A percentile compares a stretch with the other conserved stretches of the same genome.
phyloP scores from a whole-genome alignment of 2,888 invertebrate species.

The Phragmatobia fuliginosa region DNA sequence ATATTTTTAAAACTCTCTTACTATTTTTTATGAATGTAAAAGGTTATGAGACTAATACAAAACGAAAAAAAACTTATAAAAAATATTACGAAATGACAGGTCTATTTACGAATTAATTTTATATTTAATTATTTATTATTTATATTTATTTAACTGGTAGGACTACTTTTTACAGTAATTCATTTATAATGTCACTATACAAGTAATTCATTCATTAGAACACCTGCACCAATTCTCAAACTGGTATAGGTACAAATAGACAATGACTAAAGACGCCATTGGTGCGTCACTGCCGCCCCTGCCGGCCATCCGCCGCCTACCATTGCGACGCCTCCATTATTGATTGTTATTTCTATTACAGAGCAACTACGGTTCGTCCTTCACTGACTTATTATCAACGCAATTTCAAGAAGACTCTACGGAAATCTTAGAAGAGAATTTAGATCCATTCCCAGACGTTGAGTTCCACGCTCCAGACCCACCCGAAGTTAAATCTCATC shows the following conservation, averaged over 20 bases:
- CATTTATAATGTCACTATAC: conserved; percentile 8
- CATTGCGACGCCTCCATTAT: conserved; percentile 75
- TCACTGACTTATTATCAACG: conserved; percentile 91
- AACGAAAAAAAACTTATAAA: neutral
- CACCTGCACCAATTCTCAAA: conserved; percentile 62
- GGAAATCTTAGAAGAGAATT: conserved; percentile 90
- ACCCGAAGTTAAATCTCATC: conserved; percentile 77
- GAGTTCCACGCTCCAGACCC: conserved; percentile 83
- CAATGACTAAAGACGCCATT: conserved; percentile 67
- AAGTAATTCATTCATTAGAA: conserved; percentile 52
- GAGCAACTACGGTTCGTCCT: conserved; percentile 93
- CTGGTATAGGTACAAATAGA: conserved; percentile 47
- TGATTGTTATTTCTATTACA: conserved; percentile 84
- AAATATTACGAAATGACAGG: neutral
- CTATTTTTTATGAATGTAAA: neutral
- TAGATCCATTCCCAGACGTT: conserved; percentile 92
- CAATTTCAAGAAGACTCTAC: conserved; percentile 91
- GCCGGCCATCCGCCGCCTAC: conserved; percentile 74
- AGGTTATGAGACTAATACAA: neutral
- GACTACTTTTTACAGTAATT: neutral
- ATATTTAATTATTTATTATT: no score
- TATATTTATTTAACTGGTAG: neutral
- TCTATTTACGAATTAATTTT: neutral
- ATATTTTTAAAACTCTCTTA: neutral
- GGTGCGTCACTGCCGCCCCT: conserved; percentile 75